These are phyloP conservation scores for Dromius quadrimaculatus DNA, from an alignment of 2,888 invertebrate species.

Conservation along the genomic window DNA sequence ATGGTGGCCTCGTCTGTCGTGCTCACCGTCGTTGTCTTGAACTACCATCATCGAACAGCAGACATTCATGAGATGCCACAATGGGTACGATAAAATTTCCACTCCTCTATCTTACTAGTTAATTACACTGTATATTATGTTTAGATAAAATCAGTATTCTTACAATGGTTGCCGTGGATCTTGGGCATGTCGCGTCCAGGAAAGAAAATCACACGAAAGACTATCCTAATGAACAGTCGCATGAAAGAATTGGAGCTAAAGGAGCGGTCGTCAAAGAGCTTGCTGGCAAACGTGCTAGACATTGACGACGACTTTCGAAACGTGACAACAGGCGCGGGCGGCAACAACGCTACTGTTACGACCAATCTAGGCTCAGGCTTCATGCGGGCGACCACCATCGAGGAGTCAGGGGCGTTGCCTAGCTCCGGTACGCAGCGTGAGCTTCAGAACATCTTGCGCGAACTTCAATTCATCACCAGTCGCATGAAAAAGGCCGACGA, in stretches of 20 bases:
- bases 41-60: constrained; percentile 96
- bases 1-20: constrained; percentile 99
- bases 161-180: constrained; percentile 98
- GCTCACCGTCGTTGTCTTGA: constrained; percentile 94
- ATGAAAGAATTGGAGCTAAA: constrained; percentile 94
- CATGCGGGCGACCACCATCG: constrained; percentile 84
- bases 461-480: constrained; percentile 94
- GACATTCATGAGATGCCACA: constrained; percentile 97
- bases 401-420: constrained; percentile 68
- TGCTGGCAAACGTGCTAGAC: constrained; percentile 94
- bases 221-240: constrained; percentile 88
- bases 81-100: constrained; percentile 88
- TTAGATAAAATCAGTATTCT: constrained; percentile 93
- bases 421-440: constrained; percentile 81
- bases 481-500: constrained; percentile 96
- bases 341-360: constrained; percentile 64
- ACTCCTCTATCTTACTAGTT: constrained; percentile 6
- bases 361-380: constrained; percentile 68
- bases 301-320: constrained; percentile 95
- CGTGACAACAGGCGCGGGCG: constrained; percentile 77
- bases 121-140: constrained; percentile 13
- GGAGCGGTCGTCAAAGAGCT: constrained; percentile 92
- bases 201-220: constrained; percentile 92
- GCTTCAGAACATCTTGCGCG: constrained; percentile 89
- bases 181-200: constrained; percentile 96